Evolutionary conservation across 2,888 invertebrate genomes (phyloP), one percentile per base, ranked within the genome.

Genomic region (Tenthredo notha): DNA sequence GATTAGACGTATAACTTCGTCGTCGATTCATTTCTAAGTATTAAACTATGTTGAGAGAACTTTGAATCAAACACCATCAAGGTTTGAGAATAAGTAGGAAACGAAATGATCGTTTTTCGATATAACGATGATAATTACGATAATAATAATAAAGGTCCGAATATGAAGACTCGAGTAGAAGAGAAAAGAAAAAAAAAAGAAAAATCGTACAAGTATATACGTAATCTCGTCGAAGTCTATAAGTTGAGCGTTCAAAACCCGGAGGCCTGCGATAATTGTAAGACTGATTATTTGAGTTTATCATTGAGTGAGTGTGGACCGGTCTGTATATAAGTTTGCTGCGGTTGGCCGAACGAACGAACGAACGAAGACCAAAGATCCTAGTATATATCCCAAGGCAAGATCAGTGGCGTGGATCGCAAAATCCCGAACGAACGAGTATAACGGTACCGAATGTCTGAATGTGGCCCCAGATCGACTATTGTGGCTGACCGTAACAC

Each of bases 341-440:
- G 61, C 25, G 50, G 33, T 50, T 9, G 77, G 54, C 29, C 77
- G 75, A 50, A 50, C 50, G 50, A 50, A 50, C 50, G 50, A 50
- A 50, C 21, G 15, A 47, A 75, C 75, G 54, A 77, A 21, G 77
- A 47, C 37, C 77, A 77, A 50, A 25, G 29, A 77, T 74, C 77
- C 77, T 77, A 77, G 47, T 61, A 18, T 12, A 65, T 80, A 61
- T 80, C 80, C 61, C 80, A 43, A 80, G 80, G 80, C 80, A 25
- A 74, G 80, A 80, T 80, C 80, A 80, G 80, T 80, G 80, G 80
- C 80, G 80, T 80, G 80, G 80, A 80, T 80, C 80, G 80, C 80
- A 29, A 80, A 80, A 80, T 80, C 80, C 65, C 80, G 61, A 80
- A 58, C 78, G 54, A 43, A 29, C 61, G 21, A 50, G 80, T 80